phyloP scores from a whole-genome alignment of 1,140 invertebrate genomes.

The Trachelipus rathkii region DNA sequence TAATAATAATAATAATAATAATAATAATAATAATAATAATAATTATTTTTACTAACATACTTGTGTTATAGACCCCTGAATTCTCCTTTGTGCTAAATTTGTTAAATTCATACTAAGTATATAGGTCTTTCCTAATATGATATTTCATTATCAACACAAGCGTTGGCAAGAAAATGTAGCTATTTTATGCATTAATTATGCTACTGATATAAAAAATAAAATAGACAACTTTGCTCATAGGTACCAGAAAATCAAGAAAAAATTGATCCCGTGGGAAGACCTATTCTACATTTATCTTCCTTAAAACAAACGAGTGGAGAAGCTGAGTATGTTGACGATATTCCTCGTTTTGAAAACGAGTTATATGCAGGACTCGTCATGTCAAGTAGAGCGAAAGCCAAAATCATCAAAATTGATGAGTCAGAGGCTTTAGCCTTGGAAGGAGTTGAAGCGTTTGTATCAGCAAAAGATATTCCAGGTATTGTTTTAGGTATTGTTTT shows the following conservation, averaged over 20 bases:
- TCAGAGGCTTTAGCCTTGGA: constrained; percentile 59
- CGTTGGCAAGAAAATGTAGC: too few relatives aligned
- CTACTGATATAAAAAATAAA: too few relatives aligned
- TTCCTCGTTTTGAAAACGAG: constrained; percentile 22
- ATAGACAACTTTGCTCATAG: constrained; percentile 47
- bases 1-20: too few relatives aligned
- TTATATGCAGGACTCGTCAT: constrained; percentile 24
- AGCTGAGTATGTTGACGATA: constrained; percentile 29
- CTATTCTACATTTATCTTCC: constrained; percentile 54
- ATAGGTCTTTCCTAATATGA: too few relatives aligned
- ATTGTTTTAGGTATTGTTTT: background rate
- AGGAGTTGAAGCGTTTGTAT: constrained; percentile 71
- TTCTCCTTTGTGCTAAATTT: too few relatives aligned
- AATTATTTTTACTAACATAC: too few relatives aligned
- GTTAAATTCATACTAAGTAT: too few relatives aligned
- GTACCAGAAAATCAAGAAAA: constrained; percentile 58
- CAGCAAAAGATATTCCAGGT: constrained; percentile 58
- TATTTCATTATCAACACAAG: too few relatives aligned
- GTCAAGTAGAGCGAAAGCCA: constrained; percentile 58
- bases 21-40: too few relatives aligned
- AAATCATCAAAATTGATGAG: constrained; percentile 68
- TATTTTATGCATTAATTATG: too few relatives aligned
- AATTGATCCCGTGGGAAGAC: constrained; percentile 73
- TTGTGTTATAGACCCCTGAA: too few relatives aligned
- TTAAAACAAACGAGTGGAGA: constrained; percentile 21